A percentile compares a stretch with the other conserved stretches of the same genome.
These are phyloP conservation scores for Macrostomum lignano DNA, from an alignment of 1,140 invertebrate genomes.

Conservation along the genomic window DNA sequence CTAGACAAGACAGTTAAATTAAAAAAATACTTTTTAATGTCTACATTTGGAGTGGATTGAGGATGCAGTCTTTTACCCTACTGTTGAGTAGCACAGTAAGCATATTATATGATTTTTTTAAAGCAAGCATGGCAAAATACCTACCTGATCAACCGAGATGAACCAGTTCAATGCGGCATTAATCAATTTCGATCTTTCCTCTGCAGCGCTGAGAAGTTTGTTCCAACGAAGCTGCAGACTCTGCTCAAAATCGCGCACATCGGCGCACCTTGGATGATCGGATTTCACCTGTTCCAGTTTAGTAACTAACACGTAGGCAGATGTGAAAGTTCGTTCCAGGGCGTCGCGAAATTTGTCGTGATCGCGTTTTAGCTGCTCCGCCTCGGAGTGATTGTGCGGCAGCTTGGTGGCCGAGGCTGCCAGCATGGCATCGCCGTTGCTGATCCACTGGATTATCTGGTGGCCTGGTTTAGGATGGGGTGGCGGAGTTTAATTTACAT, in stretches of 20 bases:
- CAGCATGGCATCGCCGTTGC: slow-evolving; percentile 77
- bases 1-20: no score
- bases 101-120: no score
- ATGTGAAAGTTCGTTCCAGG: slow-evolving; percentile 36
- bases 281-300: slow-evolving; percentile 7
- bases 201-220: slow-evolving; percentile 69
- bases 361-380: slow-evolving; percentile 66
- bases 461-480: no score
- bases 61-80: no score
- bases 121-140: slow-evolving; percentile 2
- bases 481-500: no score
- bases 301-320: slow-evolving; percentile 6
- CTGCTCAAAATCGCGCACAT: slow-evolving; percentile 59
- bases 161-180: slow-evolving; percentile 85
- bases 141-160: slow-evolving; percentile 72
- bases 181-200: slow-evolving; percentile 77
- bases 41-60: no score
- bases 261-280: slow-evolving; percentile 3
- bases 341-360: slow-evolving; percentile 73
- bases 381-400: slow-evolving; percentile 57
- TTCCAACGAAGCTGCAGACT: slow-evolving; percentile 83
- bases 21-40: no score
- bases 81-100: no score
- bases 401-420: slow-evolving; percentile 65
- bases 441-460: no score